A percentile compares a stretch with the other conserved stretches of the same genome.
Evolutionary conservation across 2,888 invertebrate species (phyloP).

Genomic region (Drosophila peninsularis): DNA sequence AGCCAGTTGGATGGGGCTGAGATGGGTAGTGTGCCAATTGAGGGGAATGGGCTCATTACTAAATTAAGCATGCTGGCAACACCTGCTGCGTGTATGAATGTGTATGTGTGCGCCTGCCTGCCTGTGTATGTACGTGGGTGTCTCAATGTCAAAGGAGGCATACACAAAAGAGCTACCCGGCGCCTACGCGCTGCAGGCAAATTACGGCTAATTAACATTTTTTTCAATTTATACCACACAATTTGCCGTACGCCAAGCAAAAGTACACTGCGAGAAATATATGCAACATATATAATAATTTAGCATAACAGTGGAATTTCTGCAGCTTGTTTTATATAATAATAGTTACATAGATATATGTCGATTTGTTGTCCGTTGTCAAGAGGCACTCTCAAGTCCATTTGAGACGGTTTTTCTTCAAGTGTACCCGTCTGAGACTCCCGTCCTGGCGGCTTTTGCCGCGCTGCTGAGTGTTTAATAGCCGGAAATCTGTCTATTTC

Average conservation of each 20-base stretch:
- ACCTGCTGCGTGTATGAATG: constrained; percentile 52
- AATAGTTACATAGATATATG: neutral
- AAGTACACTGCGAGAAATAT: constrained; percentile 35
- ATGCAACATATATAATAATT: neutral
- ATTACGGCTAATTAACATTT: constrained; percentile 76
- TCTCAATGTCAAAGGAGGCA: constrained; percentile 68
- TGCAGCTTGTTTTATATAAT: neutral
- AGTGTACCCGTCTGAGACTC: constrained; percentile 36
- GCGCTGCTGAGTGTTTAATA: constrained; percentile 78
- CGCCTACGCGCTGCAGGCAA: constrained; percentile 45
- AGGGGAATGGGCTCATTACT: constrained; percentile 58
- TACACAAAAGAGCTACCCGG: constrained; percentile 9
- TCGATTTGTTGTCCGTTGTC: neutral
- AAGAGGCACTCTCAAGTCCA: neutral
- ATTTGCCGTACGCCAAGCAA: constrained; percentile 15
- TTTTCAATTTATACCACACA: constrained; percentile 71
- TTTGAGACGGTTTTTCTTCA: constrained; percentile 12
- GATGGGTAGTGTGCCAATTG: constrained; percentile 10
- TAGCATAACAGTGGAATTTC: neutral
- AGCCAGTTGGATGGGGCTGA: constrained; percentile 9
- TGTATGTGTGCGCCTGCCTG: constrained; percentile 6
- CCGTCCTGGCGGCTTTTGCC: constrained; percentile 56
- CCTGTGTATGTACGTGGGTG: constrained; percentile 11
- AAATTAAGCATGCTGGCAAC: constrained; percentile 69
- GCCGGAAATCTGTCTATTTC: constrained; percentile 81